Conservation (phyloP, 2,113 vertebrate genomes). For the Mustela nigripes region DNA sequence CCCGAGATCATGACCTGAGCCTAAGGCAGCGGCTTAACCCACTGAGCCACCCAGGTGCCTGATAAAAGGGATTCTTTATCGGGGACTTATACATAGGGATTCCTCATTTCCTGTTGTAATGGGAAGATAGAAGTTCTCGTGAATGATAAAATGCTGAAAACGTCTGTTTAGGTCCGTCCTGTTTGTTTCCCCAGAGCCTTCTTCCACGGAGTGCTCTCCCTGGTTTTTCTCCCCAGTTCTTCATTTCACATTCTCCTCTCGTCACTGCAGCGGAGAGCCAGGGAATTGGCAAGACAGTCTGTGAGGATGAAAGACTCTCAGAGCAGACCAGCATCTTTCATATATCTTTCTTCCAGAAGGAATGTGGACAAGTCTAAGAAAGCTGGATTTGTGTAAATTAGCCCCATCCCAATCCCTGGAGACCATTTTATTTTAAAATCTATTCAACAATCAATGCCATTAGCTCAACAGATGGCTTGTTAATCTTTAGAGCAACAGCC, state of each 20-base stretch:
- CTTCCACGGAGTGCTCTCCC: not conserved
- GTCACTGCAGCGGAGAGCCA: not conserved
- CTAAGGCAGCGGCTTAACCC: too few relatives aligned
- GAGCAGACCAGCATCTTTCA: not conserved
- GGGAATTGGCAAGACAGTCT: not conserved
- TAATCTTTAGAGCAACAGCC: slow-evolving; percentile 4
- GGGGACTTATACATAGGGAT: not conserved
- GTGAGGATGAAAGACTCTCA: not conserved
- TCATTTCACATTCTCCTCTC: not conserved
- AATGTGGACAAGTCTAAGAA: slow-evolving; percentile 28
- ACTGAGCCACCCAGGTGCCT: too few relatives aligned
- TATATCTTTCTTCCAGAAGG: slow-evolving; percentile 9
- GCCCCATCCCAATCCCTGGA: not conserved
- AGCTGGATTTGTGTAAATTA: not conserved
- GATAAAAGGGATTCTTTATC: not conserved
- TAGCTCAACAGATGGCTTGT: slow-evolving; percentile 12
- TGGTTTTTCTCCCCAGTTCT: not conserved
- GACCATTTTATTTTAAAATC: slow-evolving; percentile 58
- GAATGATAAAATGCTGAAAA: not conserved
- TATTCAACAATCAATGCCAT: slow-evolving; percentile 16
- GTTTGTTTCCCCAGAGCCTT: not conserved
- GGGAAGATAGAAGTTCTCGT: not conserved
- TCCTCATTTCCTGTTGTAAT: not conserved
- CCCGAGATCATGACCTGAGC: too few relatives aligned
- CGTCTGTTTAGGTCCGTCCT: not conserved